Conservation (phyloP, 2,888 invertebrate species). For the Rhamphomyia laevipes region DNA sequence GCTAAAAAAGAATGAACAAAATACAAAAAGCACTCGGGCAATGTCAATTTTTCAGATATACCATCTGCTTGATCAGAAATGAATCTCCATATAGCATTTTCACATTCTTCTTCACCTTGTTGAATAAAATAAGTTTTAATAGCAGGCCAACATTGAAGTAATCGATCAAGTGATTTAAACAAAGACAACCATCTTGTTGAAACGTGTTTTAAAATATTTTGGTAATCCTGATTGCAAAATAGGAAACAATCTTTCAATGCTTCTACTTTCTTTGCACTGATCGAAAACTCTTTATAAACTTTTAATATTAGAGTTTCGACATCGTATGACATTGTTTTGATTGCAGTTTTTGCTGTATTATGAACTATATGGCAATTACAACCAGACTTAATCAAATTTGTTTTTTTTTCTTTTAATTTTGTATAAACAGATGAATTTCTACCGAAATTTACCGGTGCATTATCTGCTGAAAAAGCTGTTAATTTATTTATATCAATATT, state of each 20-base stretch:
- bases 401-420: slow-evolving; percentile 2
- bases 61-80: too few relatives aligned
- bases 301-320: not conserved
- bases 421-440: slow-evolving; percentile 4
- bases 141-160: not conserved
- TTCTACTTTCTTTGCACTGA: not conserved
- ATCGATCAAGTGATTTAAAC: not conserved
- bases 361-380: not conserved
- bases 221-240: not conserved
- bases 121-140: not conserved
- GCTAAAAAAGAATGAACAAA: too few relatives aligned
- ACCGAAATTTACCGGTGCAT: slow-evolving; percentile 6
- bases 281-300: not conserved
- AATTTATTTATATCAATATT: slow-evolving; percentile 2
- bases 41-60: too few relatives aligned
- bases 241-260: not conserved
- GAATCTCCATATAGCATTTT: not conserved
- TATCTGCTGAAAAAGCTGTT: slow-evolving; percentile 6
- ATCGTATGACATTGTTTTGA: not conserved
- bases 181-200: not conserved
- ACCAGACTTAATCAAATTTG: not conserved
- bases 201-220: not conserved
- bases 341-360: not conserved
- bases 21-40: too few relatives aligned
- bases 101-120: not conserved